Base-by-base conservation (phyloP, 1,140 invertebrate species). In the Aleiodes sp. region DNA sequence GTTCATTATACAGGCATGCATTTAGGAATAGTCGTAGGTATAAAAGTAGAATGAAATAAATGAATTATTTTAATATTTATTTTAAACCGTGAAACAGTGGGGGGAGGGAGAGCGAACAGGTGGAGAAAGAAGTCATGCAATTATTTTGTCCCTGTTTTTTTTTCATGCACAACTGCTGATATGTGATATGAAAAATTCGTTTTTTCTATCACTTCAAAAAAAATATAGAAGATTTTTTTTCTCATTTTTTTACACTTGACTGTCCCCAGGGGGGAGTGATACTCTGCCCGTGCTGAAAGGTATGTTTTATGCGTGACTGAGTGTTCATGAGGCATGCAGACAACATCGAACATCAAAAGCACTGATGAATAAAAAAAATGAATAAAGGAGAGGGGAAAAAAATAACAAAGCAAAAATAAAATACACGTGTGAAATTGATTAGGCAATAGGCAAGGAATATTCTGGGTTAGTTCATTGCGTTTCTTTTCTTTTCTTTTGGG, bases 311-410 rank as follows among this genome's bases (percentile, higher is more conserved):
- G 29, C 12, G 33, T 59, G 35, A 71, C 65, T 68, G 41, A 39
- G 43, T 24, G 28, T 64, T 65, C 21, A 76, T 43, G 66, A 73
- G 65, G 65, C 77, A 80, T 80, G 76, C 80, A 78, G 39, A 80
- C 76, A 78, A 80, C 73, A 77, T 75, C 72, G 56, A 82, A 81
- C 80, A 80, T 73, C 59, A 63, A 75, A 77, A 74, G 76, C 78
- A 57, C 70, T 68, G 63, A 74, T 59, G 59, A 70, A 56, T 33
- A 73, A 72, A 7, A 35, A 73, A 68, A 67, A 65, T 43, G 65
- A 69, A 73, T 19, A 66, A 71, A 61, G 29, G 46, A 35, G 41
- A 64, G 28, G 16, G 46, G 35, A 6, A 56, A 39, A 69, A 19
- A 60, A n/a, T 57, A 41, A 65, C 9, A 16, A 10, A 16, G 12